Conservation (phyloP, 2,113 vertebrate species). For the Tyto alba region DNA sequence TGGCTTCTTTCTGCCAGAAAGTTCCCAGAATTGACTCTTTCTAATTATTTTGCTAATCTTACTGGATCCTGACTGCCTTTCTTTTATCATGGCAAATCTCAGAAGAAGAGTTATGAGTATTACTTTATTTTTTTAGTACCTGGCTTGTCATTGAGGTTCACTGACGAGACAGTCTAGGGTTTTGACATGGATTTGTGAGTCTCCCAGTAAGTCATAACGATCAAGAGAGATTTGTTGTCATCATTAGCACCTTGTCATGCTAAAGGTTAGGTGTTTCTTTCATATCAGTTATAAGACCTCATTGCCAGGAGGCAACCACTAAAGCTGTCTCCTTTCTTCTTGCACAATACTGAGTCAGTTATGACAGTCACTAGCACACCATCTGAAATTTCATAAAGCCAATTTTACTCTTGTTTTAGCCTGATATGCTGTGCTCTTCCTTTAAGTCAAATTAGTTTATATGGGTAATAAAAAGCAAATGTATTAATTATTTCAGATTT, state of each 20-base stretch:
- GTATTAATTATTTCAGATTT: not conserved
- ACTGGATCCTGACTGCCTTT: not conserved
- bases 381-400: not conserved
- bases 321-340: not conserved
- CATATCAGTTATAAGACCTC: not conserved
- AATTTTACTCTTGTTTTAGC: not conserved
- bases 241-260: not conserved
- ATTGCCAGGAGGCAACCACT: not conserved
- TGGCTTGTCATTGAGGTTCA: not conserved
- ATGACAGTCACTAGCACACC: not conserved
- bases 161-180: not conserved
- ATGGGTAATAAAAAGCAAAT: not conserved
- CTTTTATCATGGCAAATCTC: not conserved
- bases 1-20: not conserved
- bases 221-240: slow-evolving; percentile 1
- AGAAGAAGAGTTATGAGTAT: not conserved
- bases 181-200: not conserved
- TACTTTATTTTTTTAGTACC: not conserved
- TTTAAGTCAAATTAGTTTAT: not conserved
- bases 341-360: not conserved
- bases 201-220: not conserved
- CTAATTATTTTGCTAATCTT: not conserved
- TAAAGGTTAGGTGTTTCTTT: not conserved
- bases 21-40: not conserved
- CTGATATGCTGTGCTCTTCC: not conserved